phyloP scores from a whole-genome alignment of 2,888 invertebrate genomes.

The Slavum lentiscoides region DNA sequence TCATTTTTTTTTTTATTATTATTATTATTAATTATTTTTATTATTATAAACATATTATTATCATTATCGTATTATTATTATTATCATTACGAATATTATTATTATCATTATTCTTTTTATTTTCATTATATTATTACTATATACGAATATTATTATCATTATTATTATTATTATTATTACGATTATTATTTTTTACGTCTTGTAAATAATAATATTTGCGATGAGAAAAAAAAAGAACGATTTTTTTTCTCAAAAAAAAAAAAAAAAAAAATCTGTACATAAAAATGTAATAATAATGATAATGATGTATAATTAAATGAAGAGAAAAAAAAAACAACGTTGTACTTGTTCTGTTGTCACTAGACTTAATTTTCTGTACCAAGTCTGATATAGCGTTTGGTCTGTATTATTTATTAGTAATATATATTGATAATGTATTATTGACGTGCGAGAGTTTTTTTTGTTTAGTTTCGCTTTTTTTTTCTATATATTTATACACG shows the following conservation, averaged over 20 bases:
- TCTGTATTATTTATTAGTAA: slow-evolving; percentile 49
- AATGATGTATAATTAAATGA: neutral
- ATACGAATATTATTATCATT: slow-evolving; percentile 29
- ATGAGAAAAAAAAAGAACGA: neutral
- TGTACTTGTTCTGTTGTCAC: slow-evolving; percentile 50
- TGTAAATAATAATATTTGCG: slow-evolving; percentile 13
- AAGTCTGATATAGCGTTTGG: slow-evolving; percentile 47
- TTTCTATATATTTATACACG: neutral
- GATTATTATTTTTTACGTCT: slow-evolving; percentile 27
- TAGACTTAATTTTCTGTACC: slow-evolving; percentile 49
- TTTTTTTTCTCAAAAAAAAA: neutral
- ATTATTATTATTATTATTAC: slow-evolving; percentile 26
- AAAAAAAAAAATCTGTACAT: slow-evolving; percentile 25
- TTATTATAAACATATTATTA: slow-evolving; percentile 22
- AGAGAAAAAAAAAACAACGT: slow-evolving; percentile 27
- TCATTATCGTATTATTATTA: slow-evolving; percentile 33
- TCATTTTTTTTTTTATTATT: slow-evolving; percentile 27
- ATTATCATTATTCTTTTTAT: slow-evolving; percentile 33
- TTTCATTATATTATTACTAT: slow-evolving; percentile 29
- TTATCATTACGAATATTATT: slow-evolving; percentile 24
- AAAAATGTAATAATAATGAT: slow-evolving; percentile 51
- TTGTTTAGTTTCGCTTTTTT: neutral
- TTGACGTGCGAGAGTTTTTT: slow-evolving; percentile 26
- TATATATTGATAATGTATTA: slow-evolving; percentile 50
- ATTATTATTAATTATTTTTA: slow-evolving; percentile 26